These are phyloP conservation scores for Eidolon dupreanum DNA, from an alignment of 2,797 vertebrate genomes.

Conservation along the genomic window DNA sequence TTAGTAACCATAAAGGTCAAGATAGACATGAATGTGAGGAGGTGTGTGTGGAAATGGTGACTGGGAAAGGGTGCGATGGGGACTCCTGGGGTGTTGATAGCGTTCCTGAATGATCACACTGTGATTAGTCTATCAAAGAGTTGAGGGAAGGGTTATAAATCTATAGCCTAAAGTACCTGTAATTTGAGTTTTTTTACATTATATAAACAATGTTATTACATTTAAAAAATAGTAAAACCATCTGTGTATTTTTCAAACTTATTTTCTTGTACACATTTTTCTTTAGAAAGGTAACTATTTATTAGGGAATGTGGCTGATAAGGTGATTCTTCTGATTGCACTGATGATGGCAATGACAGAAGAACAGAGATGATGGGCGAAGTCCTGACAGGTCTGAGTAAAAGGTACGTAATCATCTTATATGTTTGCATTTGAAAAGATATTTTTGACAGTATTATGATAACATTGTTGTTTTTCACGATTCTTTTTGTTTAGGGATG, in stretches of 20 bases:
- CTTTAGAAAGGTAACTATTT: background rate
- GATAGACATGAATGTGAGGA: too few species aligned
- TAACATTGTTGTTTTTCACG: slow-evolving; percentile 44
- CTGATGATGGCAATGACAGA: background rate
- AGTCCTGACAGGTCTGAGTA: background rate
- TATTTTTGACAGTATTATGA: slow-evolving; percentile 38
- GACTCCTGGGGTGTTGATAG: too few species aligned
- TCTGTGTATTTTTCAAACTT: background rate
- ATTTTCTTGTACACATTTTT: background rate
- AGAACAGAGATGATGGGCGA: background rate
- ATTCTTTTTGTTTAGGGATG: slow-evolving; percentile 61
- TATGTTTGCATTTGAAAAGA: slow-evolving; percentile 42
- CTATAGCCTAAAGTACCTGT: background rate
- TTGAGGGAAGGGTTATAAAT: background rate
- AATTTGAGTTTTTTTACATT: slow-evolving; percentile 25
- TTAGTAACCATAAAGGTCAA: background rate
- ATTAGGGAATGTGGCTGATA: background rate
- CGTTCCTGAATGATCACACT: background rate
- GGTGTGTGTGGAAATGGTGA: background rate
- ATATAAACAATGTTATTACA: background rate
- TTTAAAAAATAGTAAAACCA: background rate
- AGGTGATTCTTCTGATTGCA: background rate
- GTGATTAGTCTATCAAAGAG: background rate
- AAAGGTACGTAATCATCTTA: background rate
- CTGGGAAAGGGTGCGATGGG: background rate